Base-by-base conservation (phyloP, 1,140 invertebrate species). In the Zaprionus lachaisei region DNA sequence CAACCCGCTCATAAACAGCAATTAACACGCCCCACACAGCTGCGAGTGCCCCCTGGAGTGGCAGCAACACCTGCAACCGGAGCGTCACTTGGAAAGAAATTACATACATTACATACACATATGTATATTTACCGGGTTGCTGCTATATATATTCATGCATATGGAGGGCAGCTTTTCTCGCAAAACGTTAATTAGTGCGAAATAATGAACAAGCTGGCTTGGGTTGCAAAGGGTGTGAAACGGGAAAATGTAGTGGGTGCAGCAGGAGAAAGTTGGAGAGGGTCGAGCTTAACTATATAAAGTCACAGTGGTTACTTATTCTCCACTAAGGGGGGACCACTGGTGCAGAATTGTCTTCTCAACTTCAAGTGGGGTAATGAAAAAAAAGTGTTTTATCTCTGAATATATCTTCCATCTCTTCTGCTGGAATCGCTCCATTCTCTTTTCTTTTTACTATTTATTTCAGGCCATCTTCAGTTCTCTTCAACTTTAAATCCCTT, bases 1-100 rank as follows among this genome's bases (percentile, higher is more conserved):
- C 70, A 83, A 74, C 74, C 85, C 84, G 84, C 78, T 89, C 81
- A 89, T 87, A 89, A 87, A 89, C 84, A 87, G 80, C 84, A 87
- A 87, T 87, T 87, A 87, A 84, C 78, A 67, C 63, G 63, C 60
- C 66, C 58, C 63, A 28, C 58, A 68, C 62, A 75, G 70, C 58
- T 70, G 73, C 26, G 15, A 28, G 24, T 74, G 47, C 71, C 38
- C 24, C 37, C 41, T 64, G 75, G 58, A 82, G 80, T 69, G 69
- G 69, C 64, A 55, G 14, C 15, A n/a, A n/a, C 41, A 28, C 11
- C 63, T 55, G 63, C 64, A 66, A 44, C 11, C 12, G 37, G 54
- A 56, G 65, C 34, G 20, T n/a, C 26, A 60, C 41, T 20, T 61
- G 57, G 24, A 38, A 20, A 38, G 17, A 37, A 22, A 41, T 38